A percentile compares a stretch with the other conserved stretches of the same genome.
Evolutionary conservation across 2,797 vertebrate genomes (phyloP).

Genomic region (Florisuga fusca): DNA sequence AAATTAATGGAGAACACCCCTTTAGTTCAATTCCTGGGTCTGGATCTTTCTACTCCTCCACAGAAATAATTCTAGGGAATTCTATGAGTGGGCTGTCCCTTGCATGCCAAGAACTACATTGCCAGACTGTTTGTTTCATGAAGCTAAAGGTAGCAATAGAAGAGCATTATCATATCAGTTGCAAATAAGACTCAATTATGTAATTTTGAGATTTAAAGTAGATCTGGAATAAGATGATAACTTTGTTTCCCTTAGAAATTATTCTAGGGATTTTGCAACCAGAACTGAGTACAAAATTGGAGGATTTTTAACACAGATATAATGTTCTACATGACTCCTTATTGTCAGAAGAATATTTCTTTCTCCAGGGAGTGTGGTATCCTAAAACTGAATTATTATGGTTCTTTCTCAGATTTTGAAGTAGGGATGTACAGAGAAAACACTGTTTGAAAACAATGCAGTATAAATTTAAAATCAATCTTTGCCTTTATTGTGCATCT

Average conservation of each 20-base stretch:
- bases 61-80: neutral
- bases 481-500: conserved; percentile 35
- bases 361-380: neutral
- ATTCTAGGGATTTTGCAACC: neutral
- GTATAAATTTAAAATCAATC: conserved; percentile 33
- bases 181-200: neutral
- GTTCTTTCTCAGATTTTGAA: neutral
- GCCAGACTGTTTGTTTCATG: neutral
- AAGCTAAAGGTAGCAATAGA: neutral
- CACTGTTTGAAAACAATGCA: neutral
- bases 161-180: neutral
- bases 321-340: neutral
- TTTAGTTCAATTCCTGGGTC: neutral
- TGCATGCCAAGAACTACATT: neutral
- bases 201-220: neutral
- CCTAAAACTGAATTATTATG: neutral
- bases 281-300: neutral
- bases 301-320: neutral
- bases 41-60: neutral
- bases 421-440: neutral
- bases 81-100: neutral
- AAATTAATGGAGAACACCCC: neutral
- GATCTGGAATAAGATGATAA: neutral
- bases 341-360: neutral
- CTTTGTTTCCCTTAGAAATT: neutral